Evolutionary conservation across 2,888 invertebrate genomes (phyloP), one percentile per base, ranked within the genome.

Genomic region (Spilarctia lutea): DNA sequence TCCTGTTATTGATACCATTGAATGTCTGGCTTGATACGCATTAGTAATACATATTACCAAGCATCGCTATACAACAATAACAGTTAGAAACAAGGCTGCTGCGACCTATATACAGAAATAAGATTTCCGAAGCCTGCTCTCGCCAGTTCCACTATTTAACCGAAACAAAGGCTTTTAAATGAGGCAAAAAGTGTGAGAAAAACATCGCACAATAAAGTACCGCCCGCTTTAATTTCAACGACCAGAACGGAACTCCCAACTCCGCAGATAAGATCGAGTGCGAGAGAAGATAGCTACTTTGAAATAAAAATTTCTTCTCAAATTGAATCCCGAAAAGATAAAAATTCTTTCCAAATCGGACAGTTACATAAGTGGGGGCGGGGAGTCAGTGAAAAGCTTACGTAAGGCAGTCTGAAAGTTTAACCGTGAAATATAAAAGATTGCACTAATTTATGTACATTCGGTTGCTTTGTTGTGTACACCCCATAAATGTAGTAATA

Each of bases 341-440:
- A 90, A 56, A 90, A 89, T 86, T 88, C 82, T 76, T 80, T 84
- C 85, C 84, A 88, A 93, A 91, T 90, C 90, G 90, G 88, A 77
- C 87, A 91, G 94, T 95, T 95, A 95, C 91, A 93, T 95, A 95
- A 95, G 92, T 90, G 90, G 90, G 90, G 93, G 91, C 86, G 93
- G 91, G 90, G 91, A 88, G 84, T 81, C 84, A 83, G 86, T 81
- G 83, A 88, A 88, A 89, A 86, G 91, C 93, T 95, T 95, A 95
- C 94, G 95, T 95, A 95, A 95, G 93, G 88, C 80, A 84, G 91
- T 87, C 92, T 91, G 89, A 86, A 88, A 87, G 84, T 86, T 87
- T 83, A 79, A 84, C 83, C 75, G 81, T 78, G 72, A 79, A 81
- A 77, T 80, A 79, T 79, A 83, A 83, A 86, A 88, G 83, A 81